Evolutionary conservation across 2,888 invertebrate species (phyloP).

Genomic region (Rhingia rostrata): DNA sequence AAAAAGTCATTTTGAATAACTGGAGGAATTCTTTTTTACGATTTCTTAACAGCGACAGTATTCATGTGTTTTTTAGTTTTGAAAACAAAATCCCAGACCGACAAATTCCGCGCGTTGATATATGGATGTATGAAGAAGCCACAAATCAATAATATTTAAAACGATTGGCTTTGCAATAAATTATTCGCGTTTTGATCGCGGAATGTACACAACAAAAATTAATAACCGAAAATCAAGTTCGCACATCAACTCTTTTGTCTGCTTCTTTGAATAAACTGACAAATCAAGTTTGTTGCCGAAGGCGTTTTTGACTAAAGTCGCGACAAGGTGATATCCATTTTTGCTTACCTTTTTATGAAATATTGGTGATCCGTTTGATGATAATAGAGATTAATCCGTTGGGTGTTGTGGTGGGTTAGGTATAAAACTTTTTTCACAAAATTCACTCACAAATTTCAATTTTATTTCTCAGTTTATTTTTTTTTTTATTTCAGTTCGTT

Average conservation of each 20-base stretch:
- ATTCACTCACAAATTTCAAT: slow-evolving; percentile 8
- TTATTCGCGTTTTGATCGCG: slow-evolving; percentile 24
- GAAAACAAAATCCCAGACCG: not conserved
- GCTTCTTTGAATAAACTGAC: slow-evolving; percentile 28
- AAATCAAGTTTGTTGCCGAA: slow-evolving; percentile 56
- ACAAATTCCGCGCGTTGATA: slow-evolving; percentile 18
- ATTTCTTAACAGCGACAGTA: slow-evolving; percentile 17
- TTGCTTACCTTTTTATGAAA: slow-evolving; percentile 54
- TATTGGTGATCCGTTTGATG: slow-evolving; percentile 43
- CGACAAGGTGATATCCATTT: slow-evolving; percentile 24
- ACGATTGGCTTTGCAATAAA: slow-evolving; percentile 37
- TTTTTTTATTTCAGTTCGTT: not conserved
- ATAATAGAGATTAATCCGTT: slow-evolving; percentile 59
- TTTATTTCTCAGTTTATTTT: slow-evolving; percentile 36
- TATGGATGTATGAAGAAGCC: slow-evolving; percentile 7
- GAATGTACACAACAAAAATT: slow-evolving; percentile 7
- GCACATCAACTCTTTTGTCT: slow-evolving; percentile 58
- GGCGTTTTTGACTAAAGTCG: slow-evolving; percentile 21
- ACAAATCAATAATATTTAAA: slow-evolving; percentile 48
- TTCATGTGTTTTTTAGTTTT: not conserved
- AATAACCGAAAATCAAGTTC: slow-evolving; percentile 52
- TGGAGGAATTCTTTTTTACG: slow-evolving; percentile 21
- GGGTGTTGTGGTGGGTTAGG: slow-evolving; percentile 9
- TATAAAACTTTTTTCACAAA: slow-evolving; percentile 13
- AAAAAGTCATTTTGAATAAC: slow-evolving; percentile 13